A percentile compares a stretch with the other conserved stretches of the same genome.
Evolutionary conservation across 2,888 invertebrate species (phyloP).

Genomic region (Molanna angustata): DNA sequence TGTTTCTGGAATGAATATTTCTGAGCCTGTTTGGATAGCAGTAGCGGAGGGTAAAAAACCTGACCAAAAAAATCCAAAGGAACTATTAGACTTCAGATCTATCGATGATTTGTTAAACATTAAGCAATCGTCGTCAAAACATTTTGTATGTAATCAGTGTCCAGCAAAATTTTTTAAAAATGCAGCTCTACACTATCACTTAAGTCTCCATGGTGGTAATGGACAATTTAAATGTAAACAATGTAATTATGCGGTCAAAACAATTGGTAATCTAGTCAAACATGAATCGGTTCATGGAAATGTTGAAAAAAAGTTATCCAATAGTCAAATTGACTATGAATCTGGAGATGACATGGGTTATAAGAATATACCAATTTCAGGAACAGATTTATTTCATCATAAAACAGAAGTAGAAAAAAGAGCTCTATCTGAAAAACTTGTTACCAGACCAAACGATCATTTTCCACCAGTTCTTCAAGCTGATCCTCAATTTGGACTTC

Average conservation of each 20-base stretch:
- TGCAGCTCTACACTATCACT: constrained; percentile 67
- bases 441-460: constrained; percentile 54
- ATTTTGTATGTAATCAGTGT: constrained; percentile 61
- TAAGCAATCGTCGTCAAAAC: constrained; percentile 34
- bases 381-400: constrained; percentile 64
- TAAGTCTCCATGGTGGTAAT: constrained; percentile 63
- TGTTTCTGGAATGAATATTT: constrained; percentile 36
- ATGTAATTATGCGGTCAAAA: constrained; percentile 69
- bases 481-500: constrained; percentile 65
- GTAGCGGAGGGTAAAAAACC: constrained; percentile 19
- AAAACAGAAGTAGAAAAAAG: constrained; percentile 59
- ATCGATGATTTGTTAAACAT: constrained; percentile 36
- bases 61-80: constrained; percentile 3
- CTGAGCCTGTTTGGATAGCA: constrained; percentile 50
- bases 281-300: constrained; percentile 59
- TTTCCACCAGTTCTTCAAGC: constrained; percentile 54
- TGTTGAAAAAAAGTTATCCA: constrained; percentile 34
- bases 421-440: constrained; percentile 49
- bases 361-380: constrained; percentile 60
- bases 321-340: constrained; percentile 41
- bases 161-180: constrained; percentile 72
- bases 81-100: constrained; percentile 1
- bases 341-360: constrained; percentile 50
- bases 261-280: constrained; percentile 63
- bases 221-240: constrained; percentile 66